These are phyloP conservation scores for Pelecanoides urinatrix DNA, from an alignment of 2,113 vertebrate species.

Conservation along the genomic window DNA sequence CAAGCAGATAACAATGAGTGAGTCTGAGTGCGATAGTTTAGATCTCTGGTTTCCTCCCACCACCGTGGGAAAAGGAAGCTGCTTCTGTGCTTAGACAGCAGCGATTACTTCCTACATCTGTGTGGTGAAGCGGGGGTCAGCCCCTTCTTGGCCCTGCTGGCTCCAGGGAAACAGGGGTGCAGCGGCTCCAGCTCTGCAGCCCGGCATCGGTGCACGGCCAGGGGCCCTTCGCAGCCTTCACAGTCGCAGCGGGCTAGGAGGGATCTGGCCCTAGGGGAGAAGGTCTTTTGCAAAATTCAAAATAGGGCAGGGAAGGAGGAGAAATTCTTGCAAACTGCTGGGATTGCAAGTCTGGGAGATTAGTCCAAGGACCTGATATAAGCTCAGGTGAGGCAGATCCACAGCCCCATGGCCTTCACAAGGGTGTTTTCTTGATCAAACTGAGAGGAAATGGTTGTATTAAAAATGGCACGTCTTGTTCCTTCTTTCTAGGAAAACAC, in stretches of 20 bases:
- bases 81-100: not conserved
- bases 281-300: not conserved
- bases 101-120: not conserved
- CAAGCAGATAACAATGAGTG: not conserved
- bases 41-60: slow-evolving; percentile 11
- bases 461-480: not conserved
- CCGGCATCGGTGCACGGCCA: fast-evolving
- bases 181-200: not conserved
- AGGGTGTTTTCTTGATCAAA: not conserved
- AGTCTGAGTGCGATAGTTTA: not conserved
- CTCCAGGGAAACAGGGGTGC: not conserved
- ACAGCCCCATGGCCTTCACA: not conserved
- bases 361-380: not conserved
- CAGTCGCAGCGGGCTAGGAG: fast-evolving
- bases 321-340: not conserved
- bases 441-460: not conserved
- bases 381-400: not conserved
- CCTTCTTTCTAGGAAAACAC: not conserved
- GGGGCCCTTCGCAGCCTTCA: fast-evolving
- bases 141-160: not conserved
- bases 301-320: not conserved
- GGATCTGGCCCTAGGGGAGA: not conserved
- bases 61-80: slow-evolving; percentile 50
- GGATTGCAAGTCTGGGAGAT: not conserved
- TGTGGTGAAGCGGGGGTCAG: not conserved